phyloP scores from a whole-genome alignment of 2,888 invertebrate genomes.

The Dicranocentrus wangi region DNA sequence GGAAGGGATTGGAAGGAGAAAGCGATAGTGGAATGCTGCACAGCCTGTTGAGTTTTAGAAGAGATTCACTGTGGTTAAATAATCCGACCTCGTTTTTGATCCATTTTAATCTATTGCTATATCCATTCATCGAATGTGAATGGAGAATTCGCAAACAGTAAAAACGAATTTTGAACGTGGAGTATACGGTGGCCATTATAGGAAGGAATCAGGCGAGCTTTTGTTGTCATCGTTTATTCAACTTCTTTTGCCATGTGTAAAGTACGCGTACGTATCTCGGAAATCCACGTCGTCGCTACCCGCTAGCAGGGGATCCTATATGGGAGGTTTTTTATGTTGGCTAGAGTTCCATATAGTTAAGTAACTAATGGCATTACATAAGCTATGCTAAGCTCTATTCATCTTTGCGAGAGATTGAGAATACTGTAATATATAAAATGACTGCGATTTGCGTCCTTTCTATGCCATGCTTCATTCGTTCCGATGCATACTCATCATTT shows the following conservation, averaged over 20 bases:
- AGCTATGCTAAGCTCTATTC: slow-evolving; percentile 51
- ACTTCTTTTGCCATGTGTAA: background rate
- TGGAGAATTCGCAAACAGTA: background rate
- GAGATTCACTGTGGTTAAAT: slow-evolving; percentile 30
- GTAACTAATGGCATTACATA: slow-evolving; percentile 41
- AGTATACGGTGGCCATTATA: slow-evolving; percentile 3
- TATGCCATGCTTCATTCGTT: slow-evolving; percentile 22
- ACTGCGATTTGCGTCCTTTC: slow-evolving; percentile 17
- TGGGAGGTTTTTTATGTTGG: slow-evolving; percentile 19
- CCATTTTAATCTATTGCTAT: slow-evolving; percentile 42
- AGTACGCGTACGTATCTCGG: background rate
- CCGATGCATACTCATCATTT: background rate
- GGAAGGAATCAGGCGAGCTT: slow-evolving; percentile 27
- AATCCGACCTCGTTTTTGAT: slow-evolving; percentile 42
- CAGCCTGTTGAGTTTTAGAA: slow-evolving; percentile 47
- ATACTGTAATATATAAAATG: slow-evolving; percentile 36
- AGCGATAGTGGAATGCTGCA: background rate
- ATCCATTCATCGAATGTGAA: slow-evolving; percentile 29
- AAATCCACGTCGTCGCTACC: slow-evolving; percentile 8
- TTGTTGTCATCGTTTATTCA: slow-evolving; percentile 45
- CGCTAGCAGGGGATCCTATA: background rate
- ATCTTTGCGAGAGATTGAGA: slow-evolving; percentile 47
- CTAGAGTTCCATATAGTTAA: slow-evolving; percentile 18
- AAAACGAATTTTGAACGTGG: background rate
- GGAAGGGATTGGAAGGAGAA: slow-evolving; percentile 11